Evolutionary conservation across 2,888 invertebrate species (phyloP).

Genomic region (Antheraea yamamai): DNA sequence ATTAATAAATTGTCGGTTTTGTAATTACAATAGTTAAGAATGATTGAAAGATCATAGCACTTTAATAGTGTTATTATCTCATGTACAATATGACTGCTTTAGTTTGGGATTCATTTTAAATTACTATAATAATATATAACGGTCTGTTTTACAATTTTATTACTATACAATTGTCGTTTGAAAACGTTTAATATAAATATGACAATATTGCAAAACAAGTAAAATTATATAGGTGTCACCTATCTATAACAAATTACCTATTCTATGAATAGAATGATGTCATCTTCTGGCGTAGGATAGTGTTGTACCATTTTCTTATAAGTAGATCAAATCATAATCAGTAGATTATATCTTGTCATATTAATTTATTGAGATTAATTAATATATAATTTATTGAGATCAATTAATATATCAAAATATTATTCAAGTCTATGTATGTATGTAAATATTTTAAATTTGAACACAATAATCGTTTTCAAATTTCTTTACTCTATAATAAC

Average conservation of each 20-base stretch:
- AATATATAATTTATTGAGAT: background rate
- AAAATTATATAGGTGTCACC: background rate
- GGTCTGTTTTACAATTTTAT: background rate
- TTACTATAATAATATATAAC: background rate
- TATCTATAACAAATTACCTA: constrained; percentile 20
- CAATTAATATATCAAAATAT: background rate
- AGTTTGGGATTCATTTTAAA: background rate
- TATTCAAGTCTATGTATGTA: background rate
- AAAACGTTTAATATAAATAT: background rate
- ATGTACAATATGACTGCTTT: background rate
- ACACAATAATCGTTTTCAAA: background rate
- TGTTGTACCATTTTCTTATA: constrained; percentile 25
- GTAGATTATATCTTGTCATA: background rate
- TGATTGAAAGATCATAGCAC: no score
- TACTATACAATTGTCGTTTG: background rate
- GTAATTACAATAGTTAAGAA: background rate
- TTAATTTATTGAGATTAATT: background rate
- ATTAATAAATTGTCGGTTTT: background rate
- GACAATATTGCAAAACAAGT: background rate
- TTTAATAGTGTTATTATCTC: background rate
- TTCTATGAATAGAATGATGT: constrained; percentile 46
- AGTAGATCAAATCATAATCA: background rate
- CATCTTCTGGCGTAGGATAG: constrained; percentile 34
- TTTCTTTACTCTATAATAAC: background rate
- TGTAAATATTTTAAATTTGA: no score